Percentiles rank a stretch among this genome's conserved stretches.
These are phyloP conservation scores for Amiota communis DNA, from an alignment of 2,888 invertebrate genomes.

Conservation along the genomic window DNA sequence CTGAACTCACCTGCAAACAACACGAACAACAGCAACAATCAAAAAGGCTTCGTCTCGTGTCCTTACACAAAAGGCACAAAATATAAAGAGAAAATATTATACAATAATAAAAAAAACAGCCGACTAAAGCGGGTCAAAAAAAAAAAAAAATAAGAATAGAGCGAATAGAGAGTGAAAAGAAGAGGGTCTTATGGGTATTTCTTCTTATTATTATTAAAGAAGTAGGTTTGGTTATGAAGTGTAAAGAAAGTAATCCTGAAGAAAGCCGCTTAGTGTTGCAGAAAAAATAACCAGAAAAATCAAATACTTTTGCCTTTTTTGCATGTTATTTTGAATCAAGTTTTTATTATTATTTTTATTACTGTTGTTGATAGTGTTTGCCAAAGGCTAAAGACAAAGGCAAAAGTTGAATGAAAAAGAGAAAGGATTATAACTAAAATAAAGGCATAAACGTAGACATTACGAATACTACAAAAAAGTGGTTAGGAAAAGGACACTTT, in stretches of 20 bases:
- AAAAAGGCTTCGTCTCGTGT: background rate
- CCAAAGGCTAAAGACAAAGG: too few species aligned
- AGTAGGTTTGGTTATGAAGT: background rate
- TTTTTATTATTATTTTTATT: too few species aligned
- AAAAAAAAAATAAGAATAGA: background rate
- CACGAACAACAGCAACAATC: background rate
- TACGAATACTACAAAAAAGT: conserved; percentile 32
- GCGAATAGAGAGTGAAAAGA: too few species aligned
- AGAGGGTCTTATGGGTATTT: too few species aligned
- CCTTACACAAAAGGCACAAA: conserved; percentile 12
- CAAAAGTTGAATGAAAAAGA: background rate
- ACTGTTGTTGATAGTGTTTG: too few species aligned
- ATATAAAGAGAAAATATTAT: conserved; percentile 7
- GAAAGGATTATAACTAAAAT: conserved; percentile 49
- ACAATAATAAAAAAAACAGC: conserved; percentile 7
- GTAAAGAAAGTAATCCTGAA: background rate
- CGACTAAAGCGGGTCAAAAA: background rate
- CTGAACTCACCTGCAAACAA: conserved; percentile 39
- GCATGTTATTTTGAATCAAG: too few species aligned
- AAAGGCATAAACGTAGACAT: conserved; percentile 31
- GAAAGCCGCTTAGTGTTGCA: conserved; percentile 13
- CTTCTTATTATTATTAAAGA: too few species aligned
- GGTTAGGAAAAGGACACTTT: background rate
- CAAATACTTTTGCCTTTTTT: too few species aligned
- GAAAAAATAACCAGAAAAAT: background rate